Conservation (phyloP, 2,797 vertebrate genomes). For the Hippocampus kuda region DNA sequence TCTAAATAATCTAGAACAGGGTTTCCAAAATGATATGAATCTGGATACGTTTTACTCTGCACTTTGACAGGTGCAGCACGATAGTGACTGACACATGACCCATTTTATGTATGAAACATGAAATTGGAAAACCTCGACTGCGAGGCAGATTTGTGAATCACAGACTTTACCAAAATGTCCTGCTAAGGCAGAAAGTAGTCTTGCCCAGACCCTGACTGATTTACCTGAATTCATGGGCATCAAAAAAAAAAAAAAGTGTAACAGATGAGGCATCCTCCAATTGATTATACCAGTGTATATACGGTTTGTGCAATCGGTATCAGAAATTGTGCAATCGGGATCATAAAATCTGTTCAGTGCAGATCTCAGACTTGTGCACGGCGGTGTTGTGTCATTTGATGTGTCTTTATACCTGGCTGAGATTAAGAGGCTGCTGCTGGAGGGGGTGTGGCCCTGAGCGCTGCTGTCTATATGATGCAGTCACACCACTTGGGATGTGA, state of each 20-base stretch:
- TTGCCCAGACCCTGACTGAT: not conserved
- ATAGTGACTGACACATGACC: too few relatives aligned
- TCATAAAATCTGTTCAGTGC: not conserved
- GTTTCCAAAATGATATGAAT: too few relatives aligned
- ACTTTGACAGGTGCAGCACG: too few relatives aligned
- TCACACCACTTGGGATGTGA: conserved; percentile 76
- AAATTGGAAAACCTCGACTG: too few relatives aligned
- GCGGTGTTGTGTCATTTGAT: not conserved
- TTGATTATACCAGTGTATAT: not conserved
- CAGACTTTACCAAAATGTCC: not conserved
- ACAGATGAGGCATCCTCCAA: not conserved
- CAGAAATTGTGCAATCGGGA: not conserved
- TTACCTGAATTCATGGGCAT: not conserved
- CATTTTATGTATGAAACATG: too few relatives aligned
- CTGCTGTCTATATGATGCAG: conserved; percentile 84
- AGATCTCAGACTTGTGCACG: not conserved
- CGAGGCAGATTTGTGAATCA: not conserved
- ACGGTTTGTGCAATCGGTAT: not conserved
- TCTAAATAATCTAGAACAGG: too few relatives aligned
- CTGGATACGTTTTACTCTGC: too few relatives aligned
- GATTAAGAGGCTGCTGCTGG: conserved; percentile 98
- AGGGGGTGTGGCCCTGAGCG: conserved; percentile 83
- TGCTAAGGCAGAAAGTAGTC: not conserved
- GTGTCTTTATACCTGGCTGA: conserved; percentile 83
- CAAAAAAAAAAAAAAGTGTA: not conserved